Percentiles rank a stretch among this genome's conserved stretches.
Evolutionary conservation across 2,113 vertebrate species (phyloP).

Genomic region (Myodes glareolus): DNA sequence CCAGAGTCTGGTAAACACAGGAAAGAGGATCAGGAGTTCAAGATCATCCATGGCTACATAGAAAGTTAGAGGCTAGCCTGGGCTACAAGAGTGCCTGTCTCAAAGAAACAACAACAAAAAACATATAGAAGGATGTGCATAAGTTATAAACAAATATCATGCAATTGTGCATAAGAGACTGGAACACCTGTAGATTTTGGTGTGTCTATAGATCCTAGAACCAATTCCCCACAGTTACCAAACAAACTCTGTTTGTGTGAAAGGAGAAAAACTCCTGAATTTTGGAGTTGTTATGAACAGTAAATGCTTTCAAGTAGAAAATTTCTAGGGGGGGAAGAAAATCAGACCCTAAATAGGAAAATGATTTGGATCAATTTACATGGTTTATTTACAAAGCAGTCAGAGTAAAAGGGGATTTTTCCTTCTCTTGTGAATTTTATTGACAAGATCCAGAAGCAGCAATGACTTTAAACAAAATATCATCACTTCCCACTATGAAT

Average conservation of each 20-base stretch:
- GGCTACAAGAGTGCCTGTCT: background rate
- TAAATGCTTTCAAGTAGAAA: constrained; percentile 43
- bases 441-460: constrained; percentile 19
- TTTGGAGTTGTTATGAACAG: background rate
- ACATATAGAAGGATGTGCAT: background rate
- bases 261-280: background rate
- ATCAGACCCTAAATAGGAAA: background rate
- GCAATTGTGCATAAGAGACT: background rate
- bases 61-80: background rate
- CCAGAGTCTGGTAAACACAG: background rate
- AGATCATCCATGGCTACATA: background rate
- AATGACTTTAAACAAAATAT: constrained; percentile 1
- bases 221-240: background rate
- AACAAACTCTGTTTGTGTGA: background rate
- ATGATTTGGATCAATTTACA: background rate
- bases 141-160: background rate
- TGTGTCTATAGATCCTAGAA: background rate
- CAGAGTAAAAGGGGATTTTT: constrained; percentile 17
- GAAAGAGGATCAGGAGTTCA: background rate
- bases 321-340: background rate
- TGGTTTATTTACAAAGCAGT: constrained; percentile 31
- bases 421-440: constrained; percentile 45
- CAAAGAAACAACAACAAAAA: background rate
- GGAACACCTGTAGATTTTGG: background rate
- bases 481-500: background rate